Percentiles rank a stretch among this genome's conserved stretches.
These are phyloP conservation scores for Sycophila sp. DNA, from an alignment of 1,140 invertebrate species.

Conservation along the genomic window DNA sequence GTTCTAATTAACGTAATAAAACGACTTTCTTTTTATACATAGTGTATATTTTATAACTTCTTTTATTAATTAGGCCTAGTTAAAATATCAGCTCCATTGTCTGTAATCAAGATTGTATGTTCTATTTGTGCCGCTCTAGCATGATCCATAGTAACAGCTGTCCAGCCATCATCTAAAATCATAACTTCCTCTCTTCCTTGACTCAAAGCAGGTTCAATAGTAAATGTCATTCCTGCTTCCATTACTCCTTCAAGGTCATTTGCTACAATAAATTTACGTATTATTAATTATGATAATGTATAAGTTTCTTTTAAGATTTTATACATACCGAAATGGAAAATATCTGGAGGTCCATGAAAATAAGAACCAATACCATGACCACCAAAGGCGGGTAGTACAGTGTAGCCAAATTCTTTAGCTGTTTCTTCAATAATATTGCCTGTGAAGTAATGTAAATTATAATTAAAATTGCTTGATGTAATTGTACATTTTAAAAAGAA, in stretches of 20 bases:
- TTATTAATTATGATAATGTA: background rate
- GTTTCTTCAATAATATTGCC: constrained; percentile 71
- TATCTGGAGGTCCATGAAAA: constrained; percentile 92
- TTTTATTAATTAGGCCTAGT: constrained; percentile 63
- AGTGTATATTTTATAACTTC: constrained; percentile 9
- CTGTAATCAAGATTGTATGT: constrained; percentile 89
- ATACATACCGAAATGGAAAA: constrained; percentile 78
- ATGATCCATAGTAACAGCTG: constrained; percentile 80
- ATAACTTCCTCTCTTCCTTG: constrained; percentile 76
- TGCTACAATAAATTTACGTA: constrained; percentile 62
- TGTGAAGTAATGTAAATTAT: no score
- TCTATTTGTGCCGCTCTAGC: constrained; percentile 89
- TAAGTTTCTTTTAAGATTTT: constrained; percentile 14
- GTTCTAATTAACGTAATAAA: constrained; percentile 8
- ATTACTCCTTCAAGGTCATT: constrained; percentile 79
- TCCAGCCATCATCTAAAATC: constrained; percentile 89
- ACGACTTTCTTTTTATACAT: constrained; percentile 8
- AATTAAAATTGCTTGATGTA: no score
- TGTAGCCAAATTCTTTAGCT: constrained; percentile 72
- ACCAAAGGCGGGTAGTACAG: constrained; percentile 81
- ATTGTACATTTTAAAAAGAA: constrained; percentile 12
- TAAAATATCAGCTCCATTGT: constrained; percentile 76
- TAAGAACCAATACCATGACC: constrained; percentile 94
- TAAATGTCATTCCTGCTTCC: constrained; percentile 91
- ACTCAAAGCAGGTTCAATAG: constrained; percentile 89